Percentiles rank a stretch among this genome's conserved stretches.
Evolutionary conservation across 1,140 invertebrate genomes (phyloP).

Genomic region (Drosophila auraria): DNA sequence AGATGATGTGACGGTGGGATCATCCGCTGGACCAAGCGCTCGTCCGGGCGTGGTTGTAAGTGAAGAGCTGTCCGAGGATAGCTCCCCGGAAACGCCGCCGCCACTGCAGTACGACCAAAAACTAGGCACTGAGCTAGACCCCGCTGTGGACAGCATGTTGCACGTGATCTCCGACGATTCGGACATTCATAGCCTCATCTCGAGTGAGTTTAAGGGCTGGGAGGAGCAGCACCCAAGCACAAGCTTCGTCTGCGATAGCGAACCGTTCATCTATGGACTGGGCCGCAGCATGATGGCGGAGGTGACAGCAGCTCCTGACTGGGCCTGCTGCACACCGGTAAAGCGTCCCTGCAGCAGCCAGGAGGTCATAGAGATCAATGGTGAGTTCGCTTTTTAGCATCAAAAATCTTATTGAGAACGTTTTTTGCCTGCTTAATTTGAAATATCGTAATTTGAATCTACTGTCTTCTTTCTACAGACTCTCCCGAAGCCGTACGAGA

Average conservation of each 20-base stretch:
- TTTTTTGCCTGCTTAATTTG: too few species aligned
- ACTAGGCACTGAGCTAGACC: slow-evolving; percentile 28
- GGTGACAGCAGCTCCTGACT: not conserved
- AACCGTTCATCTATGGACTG: slow-evolving; percentile 41
- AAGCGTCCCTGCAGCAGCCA: slow-evolving; percentile 21
- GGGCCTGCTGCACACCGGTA: slow-evolving; percentile 12
- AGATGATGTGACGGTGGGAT: slow-evolving; percentile 8
- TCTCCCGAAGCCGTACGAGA: slow-evolving; percentile 35
- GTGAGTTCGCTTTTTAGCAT: not conserved
- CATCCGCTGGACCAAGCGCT: not conserved
- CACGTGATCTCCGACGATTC: slow-evolving; percentile 60
- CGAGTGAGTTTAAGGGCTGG: slow-evolving; percentile 60
- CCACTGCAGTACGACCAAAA: not conserved
- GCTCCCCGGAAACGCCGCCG: not conserved
- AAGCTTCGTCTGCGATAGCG: not conserved
- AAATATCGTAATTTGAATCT: not conserved
- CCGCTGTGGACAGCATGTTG: slow-evolving; percentile 60
- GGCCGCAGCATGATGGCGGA: slow-evolving; percentile 9
- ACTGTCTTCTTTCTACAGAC: slow-evolving; percentile 14
- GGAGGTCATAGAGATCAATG: slow-evolving; percentile 45
- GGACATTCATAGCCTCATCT: slow-evolving; percentile 63
- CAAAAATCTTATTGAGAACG: not conserved
- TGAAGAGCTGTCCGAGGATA: not conserved
- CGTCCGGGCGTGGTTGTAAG: not conserved
- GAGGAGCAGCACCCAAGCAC: slow-evolving; percentile 9